These are phyloP conservation scores for Iphiclides podalirius DNA, from an alignment of 2,888 invertebrate species.

Conservation along the genomic window DNA sequence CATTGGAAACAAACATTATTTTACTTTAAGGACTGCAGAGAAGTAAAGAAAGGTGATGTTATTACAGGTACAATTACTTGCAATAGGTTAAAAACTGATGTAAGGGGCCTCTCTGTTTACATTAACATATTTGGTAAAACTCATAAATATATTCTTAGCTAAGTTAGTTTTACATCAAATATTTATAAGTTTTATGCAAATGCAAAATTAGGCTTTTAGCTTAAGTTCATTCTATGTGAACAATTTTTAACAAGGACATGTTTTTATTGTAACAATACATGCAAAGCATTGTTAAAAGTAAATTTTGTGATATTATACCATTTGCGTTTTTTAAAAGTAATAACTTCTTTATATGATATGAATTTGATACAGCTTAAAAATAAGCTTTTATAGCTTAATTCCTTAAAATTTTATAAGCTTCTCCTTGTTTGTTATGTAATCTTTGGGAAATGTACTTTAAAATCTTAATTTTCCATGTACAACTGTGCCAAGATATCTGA, in stretches of 20 bases:
- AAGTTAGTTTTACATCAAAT: conserved; percentile 35
- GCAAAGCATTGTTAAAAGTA: neutral
- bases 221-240: neutral
- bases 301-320: neutral
- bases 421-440: too few species aligned
- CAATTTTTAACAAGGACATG: neutral
- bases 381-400: too few species aligned
- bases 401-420: neutral
- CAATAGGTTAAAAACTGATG: conserved; percentile 85
- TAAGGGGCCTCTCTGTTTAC: conserved; percentile 85
- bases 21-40: conserved; percentile 86
- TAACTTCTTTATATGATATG: too few species aligned
- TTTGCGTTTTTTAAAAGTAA: neutral
- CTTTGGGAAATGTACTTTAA: too few species aligned
- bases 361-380: too few species aligned
- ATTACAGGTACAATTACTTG: conserved; percentile 86
- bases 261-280: neutral
- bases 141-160: conserved; percentile 83
- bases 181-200: neutral
- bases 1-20: conserved; percentile 98
- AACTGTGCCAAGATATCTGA: neutral
- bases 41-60: conserved; percentile 83
- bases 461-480: too few species aligned
- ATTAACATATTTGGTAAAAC: conserved; percentile 82
- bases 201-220: neutral